Conservation (phyloP, 2,888 invertebrate genomes). For the Calameuta filiformis region DNA sequence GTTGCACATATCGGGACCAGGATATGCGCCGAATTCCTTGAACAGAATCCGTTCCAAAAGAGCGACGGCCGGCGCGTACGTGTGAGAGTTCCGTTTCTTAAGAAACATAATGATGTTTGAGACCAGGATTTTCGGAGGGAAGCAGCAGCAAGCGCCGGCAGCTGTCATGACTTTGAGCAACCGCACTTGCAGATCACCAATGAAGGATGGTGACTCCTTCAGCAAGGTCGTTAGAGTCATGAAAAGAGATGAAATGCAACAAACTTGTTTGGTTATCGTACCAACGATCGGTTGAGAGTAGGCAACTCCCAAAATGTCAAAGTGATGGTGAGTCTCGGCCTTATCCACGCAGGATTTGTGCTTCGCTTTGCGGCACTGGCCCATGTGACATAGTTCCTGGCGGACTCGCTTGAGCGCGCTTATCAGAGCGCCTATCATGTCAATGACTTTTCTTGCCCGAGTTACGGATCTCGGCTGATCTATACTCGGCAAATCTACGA, state of each 20-base stretch:
- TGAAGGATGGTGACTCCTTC: conserved; percentile 66
- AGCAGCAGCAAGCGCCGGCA: conserved; percentile 75
- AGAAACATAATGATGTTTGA: conserved; percentile 68
- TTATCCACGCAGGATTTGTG: conserved; percentile 69
- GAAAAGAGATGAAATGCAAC: conserved; percentile 71
- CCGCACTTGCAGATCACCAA: conserved; percentile 64
- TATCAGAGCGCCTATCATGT: conserved; percentile 70
- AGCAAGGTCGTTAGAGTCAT: conserved; percentile 68
- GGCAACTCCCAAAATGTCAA: conserved; percentile 69
- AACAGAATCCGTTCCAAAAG: conserved; percentile 72
- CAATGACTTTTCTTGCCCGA: conserved; percentile 70
- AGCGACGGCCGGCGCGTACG: conserved; percentile 64
- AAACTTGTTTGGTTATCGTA: conserved; percentile 62
- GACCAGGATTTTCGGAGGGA: conserved; percentile 69
- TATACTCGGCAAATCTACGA: conserved; percentile 68
- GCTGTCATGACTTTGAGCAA: conserved; percentile 70
- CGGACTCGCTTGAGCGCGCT: conserved; percentile 71
- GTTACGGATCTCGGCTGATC: conserved; percentile 63
- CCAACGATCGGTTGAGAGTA: conserved; percentile 63
- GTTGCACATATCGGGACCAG: conserved; percentile 60
- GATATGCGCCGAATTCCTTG: conserved; percentile 70
- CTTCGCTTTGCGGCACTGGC: conserved; percentile 68
- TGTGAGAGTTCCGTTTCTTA: conserved; percentile 48
- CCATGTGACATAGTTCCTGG: conserved; percentile 70
- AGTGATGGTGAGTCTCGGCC: conserved; percentile 71